These are phyloP conservation scores for Chroicocephalus ridibundus DNA, from an alignment of 2,113 vertebrate genomes.

Conservation along the genomic window DNA sequence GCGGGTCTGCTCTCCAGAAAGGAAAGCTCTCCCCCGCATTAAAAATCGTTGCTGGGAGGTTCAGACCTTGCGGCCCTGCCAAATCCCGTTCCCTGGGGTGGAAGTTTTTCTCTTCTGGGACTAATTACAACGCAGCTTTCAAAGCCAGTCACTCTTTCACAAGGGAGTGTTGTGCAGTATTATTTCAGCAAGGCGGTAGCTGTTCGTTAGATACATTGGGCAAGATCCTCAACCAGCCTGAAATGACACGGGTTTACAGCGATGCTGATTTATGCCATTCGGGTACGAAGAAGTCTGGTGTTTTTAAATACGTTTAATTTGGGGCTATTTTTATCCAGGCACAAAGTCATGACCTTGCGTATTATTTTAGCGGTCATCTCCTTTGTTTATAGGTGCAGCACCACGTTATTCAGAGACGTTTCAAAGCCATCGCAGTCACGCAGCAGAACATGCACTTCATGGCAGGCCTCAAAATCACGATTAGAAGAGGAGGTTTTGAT, in stretches of 20 bases:
- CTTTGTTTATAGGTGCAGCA: background rate
- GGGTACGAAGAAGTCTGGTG: fast-evolving
- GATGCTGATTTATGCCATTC: fast-evolving
- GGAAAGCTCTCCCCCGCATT: fast-evolving
- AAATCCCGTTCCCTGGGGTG: background rate
- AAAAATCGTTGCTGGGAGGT: fast-evolving
- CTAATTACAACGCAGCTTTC: background rate
- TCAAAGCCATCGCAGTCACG: background rate
- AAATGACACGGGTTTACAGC: fast-evolving
- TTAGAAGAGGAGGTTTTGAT: background rate
- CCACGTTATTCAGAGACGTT: fast-evolving
- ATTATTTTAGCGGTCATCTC: background rate
- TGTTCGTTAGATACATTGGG: fast-evolving
- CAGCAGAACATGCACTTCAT: background rate
- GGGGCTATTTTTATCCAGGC: background rate
- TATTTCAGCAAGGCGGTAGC: fast-evolving
- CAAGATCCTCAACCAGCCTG: fast-evolving
- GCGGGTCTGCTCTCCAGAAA: fast-evolving
- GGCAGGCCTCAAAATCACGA: background rate
- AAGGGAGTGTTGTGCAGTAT: fast-evolving
- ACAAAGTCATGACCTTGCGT: background rate
- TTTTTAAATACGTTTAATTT: background rate
- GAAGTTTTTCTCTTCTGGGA: background rate
- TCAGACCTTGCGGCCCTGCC: background rate
- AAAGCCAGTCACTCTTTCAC: fast-evolving